Conservation (phyloP, 2,888 invertebrate genomes). For the Mactromeris polynyma region DNA sequence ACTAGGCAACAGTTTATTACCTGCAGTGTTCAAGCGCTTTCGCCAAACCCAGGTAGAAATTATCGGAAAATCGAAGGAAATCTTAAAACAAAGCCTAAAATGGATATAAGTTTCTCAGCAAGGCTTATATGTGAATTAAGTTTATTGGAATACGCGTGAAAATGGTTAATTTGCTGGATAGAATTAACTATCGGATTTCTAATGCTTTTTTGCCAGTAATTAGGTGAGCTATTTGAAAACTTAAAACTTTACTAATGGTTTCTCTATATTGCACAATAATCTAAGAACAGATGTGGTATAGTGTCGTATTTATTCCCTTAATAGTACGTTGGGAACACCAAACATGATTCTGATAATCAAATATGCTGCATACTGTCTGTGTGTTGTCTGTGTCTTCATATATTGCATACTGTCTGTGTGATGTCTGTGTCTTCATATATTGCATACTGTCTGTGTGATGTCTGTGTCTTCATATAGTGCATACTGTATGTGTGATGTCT, state of each 20-base stretch:
- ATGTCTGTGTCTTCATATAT: too few relatives aligned
- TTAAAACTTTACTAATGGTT: background rate
- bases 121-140: background rate
- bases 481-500: too few relatives aligned
- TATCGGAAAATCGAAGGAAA: slow-evolving; percentile 65
- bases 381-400: too few relatives aligned
- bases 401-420: too few relatives aligned
- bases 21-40: slow-evolving; percentile 54
- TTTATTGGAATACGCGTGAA: slow-evolving; percentile 8
- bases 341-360: too few relatives aligned
- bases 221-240: background rate
- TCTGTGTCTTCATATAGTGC: too few relatives aligned
- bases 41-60: slow-evolving; percentile 54
- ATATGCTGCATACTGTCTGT: too few relatives aligned
- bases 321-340: too few relatives aligned
- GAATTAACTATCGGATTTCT: background rate
- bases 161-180: slow-evolving; percentile 20
- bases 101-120: slow-evolving; percentile 17
- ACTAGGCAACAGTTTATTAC: slow-evolving; percentile 63
- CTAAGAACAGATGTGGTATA: too few relatives aligned
- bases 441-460: too few relatives aligned
- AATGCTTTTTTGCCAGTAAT: background rate
- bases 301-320: background rate
- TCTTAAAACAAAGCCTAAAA: slow-evolving; percentile 31
- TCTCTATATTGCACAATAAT: background rate